Base-by-base conservation (phyloP, 2,797 vertebrate genomes). In the Clamator glandarius region DNA sequence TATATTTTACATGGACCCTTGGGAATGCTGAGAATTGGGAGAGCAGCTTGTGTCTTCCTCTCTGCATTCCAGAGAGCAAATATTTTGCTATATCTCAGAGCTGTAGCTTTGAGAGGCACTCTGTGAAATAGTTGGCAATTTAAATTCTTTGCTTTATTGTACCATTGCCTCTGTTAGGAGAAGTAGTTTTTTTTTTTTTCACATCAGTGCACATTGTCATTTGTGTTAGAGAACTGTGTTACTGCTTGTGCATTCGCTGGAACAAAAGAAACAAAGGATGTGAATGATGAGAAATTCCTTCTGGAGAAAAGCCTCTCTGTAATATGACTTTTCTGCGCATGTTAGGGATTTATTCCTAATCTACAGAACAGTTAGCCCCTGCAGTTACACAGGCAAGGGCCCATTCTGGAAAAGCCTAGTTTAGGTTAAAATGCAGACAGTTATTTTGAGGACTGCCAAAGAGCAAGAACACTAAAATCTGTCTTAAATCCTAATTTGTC, bases 1-100 rank as follows among this genome's bases (percentile, higher is more conserved):
- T 96, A 46, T 0, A 1, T 88, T 81, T 57, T 62, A 67, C 82
- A 58, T 19, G 67, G 70, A 54, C 96, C 87, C 89, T 88, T 84
- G 96, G 95, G 96, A 95, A 88, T 95, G 95, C 92, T 97, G 95
- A 94, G 95, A 95, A 95, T 77, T 1, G 36, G 61, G 57, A 46
- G 88, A 96, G 91, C 61, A 70, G 80, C 73, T 87, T 76, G 39
- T 1, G 26, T 81, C 77, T 84, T 96, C 93, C 69, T 58, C 87
- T 90, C 75, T 61, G 69, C 90, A 73, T 96, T 97, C 90, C 76
- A 96, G 81, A 76, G 68, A 78, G 21, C 76, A 85, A 84, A 92
- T 95, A 55, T 67, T 94, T 94, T 84, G 61, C 64, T 89, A 6
- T 42, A 19, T 94, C 81, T 95, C 81, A 85, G 86, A 95, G 80